phyloP scores from a whole-genome alignment of 1,140 invertebrate genomes.

The Popillia japonica region DNA sequence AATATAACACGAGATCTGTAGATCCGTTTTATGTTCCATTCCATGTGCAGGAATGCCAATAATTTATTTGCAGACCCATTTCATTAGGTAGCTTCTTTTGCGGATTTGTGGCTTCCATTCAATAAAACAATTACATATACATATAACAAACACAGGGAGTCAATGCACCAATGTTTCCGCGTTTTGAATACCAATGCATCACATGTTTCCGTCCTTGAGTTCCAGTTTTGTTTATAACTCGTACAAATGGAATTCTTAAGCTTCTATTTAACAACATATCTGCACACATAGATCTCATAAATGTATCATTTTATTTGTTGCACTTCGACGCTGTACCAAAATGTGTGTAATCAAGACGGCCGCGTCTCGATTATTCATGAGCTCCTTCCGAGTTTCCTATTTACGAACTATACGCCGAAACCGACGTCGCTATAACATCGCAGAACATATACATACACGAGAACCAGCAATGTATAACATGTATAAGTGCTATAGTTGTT shows the following conservation, averaged over 20 bases:
- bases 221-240: background rate
- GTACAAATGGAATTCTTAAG: background rate
- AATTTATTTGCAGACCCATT: no score
- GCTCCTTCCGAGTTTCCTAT: slow-evolving; percentile 14
- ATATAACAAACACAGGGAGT: background rate
- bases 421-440: background rate
- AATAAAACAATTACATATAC: no score
- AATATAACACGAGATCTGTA: no score
- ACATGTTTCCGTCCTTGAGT: background rate
- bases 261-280: background rate
- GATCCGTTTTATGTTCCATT: no score
- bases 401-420: background rate
- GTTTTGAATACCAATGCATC: background rate
- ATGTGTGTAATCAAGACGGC: background rate
- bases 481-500: slow-evolving; percentile 16
- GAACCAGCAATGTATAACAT: background rate
- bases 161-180: background rate
- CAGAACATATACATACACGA: background rate
- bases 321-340: background rate
- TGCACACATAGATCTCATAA: background rate
- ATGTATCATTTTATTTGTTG: slow-evolving; percentile 16
- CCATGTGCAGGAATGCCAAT: no score
- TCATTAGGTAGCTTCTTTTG: no score
- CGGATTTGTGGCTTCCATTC: no score
- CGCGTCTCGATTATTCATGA: slow-evolving; percentile 4